A percentile compares a stretch with the other conserved stretches of the same genome.
These are phyloP conservation scores for Perca schrenkii DNA, from an alignment of 2,113 vertebrate genomes.

Conservation along the genomic window DNA sequence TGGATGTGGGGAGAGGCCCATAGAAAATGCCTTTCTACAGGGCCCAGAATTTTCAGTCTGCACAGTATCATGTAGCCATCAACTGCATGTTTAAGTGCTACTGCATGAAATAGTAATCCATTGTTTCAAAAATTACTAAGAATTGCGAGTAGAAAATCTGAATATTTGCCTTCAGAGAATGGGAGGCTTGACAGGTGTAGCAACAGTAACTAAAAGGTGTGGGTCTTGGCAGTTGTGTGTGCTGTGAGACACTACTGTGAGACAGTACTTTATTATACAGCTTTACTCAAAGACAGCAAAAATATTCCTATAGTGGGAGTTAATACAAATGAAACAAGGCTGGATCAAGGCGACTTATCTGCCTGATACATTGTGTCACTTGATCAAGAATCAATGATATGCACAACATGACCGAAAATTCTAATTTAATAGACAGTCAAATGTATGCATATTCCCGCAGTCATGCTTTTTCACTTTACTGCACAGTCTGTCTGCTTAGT, in stretches of 20 bases:
- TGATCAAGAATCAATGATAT: slow-evolving; percentile 37
- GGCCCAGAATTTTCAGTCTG: no score
- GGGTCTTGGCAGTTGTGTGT: neutral
- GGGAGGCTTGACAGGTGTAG: neutral
- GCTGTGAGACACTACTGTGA: neutral
- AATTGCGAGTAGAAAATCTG: neutral
- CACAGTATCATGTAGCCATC: neutral
- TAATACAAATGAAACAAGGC: neutral
- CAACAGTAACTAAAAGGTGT: neutral
- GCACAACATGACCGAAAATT: slow-evolving; percentile 21
- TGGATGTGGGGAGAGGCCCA: no score
- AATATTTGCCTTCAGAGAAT: neutral
- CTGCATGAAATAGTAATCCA: neutral
- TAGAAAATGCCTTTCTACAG: no score
- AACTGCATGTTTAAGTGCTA: neutral
- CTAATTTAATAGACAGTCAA: slow-evolving; percentile 53
- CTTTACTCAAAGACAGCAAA: no score
- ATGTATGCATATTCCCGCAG: slow-evolving; percentile 52
- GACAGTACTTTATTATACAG: no score
- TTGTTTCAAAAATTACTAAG: neutral
- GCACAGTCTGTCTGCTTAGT: slow-evolving; percentile 65
- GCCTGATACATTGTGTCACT: slow-evolving; percentile 33
- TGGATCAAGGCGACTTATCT: slow-evolving; percentile 23
- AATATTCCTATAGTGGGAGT: neutral
- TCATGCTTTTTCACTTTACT: slow-evolving; percentile 53